Evolutionary conservation across 2,113 vertebrate genomes (phyloP).

Genomic region (Colaptes auratus): DNA sequence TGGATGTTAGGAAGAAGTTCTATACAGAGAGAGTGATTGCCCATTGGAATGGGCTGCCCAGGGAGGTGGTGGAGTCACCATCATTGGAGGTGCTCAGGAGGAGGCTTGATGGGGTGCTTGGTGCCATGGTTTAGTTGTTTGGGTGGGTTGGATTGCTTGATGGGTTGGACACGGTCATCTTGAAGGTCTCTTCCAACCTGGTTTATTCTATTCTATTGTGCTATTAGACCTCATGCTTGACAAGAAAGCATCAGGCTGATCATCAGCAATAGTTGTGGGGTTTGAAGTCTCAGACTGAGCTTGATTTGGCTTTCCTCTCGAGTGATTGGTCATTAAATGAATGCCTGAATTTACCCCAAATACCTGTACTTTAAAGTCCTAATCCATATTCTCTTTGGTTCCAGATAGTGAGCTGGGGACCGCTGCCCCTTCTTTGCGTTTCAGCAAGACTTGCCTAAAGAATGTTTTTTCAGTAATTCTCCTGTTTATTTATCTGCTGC

Average conservation of each 20-base stretch:
- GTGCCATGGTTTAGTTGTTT: no score
- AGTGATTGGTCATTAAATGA: background rate
- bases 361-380: background rate
- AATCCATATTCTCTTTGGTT: conserved; percentile 40
- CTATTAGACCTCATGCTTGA: background rate
- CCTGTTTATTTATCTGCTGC: conserved; percentile 91
- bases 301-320: background rate
- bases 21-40: no score
- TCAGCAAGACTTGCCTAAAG: conserved; percentile 93
- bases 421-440: conserved; percentile 70
- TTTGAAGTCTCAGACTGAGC: background rate
- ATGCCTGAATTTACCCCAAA: background rate
- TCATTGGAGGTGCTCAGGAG: no score
- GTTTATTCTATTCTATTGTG: no score
- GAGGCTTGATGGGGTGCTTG: no score
- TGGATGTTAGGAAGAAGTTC: no score
- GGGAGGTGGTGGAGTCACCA: no score
- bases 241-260: background rate
- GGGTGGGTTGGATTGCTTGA: no score
- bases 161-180: no score
- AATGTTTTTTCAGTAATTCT: conserved; percentile 92
- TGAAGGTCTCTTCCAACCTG: no score
- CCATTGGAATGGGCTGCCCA: no score
- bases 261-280: background rate
- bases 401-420: conserved; percentile 77